Base-by-base conservation (phyloP, 2,797 vertebrate genomes). In the Chaetophractus vellerosus region DNA sequence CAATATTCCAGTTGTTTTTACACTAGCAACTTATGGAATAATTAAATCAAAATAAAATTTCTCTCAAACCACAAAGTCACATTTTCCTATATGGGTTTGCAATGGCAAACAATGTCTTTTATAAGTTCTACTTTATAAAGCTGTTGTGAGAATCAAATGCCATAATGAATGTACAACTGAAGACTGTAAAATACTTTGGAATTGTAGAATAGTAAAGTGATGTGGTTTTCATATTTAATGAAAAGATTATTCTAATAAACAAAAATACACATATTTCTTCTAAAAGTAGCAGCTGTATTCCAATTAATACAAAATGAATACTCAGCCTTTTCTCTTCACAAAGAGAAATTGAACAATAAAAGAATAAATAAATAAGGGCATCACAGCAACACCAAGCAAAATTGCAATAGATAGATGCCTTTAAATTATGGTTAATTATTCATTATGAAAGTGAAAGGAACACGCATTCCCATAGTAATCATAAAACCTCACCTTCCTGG, bases 401-500 rank as follows among this genome's bases (percentile, higher is more conserved):
- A 88, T 71, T 93, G 76, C 16, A 83, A 61, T 4, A 78, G 12
- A 55, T 36, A 26, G 19, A 24, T 21, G 71, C 19, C 74, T 91
- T 74, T 94, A 85, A 68, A 79, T 81, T 50, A 50, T 78, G 68
- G 71, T 24, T 64, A 48, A 50, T 41, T 71, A 72, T 85, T 84
- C 15, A 9, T 79, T 64, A 68, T 76, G 59, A 89, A 93, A 93
- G 92, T 86, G 72, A 96, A 93, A 92, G 59, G 21, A 72, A 82
- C 23, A 74, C 2, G 21, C 18, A 15, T 66, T 71, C 23, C 15
- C 64, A 31, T 18, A 50, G 18, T 31, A 80, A 75, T 45, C 21
- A 69, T 48, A 86, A 84, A 88, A 93, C 55, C 84, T 71, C 21
- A 48, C 10, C 33, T 75, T 82, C 66, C 45, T 85, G 9, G 14